phyloP scores from a whole-genome alignment of 92 coral and sea anemone species.

The Siderastrea siderea region DNA sequence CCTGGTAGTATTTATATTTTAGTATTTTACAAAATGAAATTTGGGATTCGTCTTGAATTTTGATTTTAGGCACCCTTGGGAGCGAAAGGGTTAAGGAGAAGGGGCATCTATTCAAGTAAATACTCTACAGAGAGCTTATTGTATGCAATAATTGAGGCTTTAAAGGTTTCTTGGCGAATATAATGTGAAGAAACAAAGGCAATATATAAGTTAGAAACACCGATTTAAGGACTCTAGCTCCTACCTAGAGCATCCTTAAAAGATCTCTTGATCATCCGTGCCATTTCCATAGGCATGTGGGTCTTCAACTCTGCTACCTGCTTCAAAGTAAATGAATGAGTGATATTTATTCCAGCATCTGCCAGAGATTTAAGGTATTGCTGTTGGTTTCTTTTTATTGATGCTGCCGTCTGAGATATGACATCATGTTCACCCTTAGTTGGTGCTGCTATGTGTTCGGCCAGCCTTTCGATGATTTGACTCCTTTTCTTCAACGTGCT shows the following conservation, averaged over 20 bases:
- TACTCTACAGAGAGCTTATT: background rate
- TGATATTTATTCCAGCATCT: conserved; percentile 26
- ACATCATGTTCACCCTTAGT: background rate
- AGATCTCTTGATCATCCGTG: conserved; percentile 45
- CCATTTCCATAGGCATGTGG: conserved; percentile 69
- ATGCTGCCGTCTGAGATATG: conserved; percentile 5
- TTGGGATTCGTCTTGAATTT: too few species aligned
- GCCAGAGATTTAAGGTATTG: conserved; percentile 24
- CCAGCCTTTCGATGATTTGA: too few species aligned
- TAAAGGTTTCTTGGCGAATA: conserved; percentile 1
- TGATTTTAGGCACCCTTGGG: too few species aligned
- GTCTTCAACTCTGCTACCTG: conserved; percentile 32
- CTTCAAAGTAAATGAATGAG: background rate
- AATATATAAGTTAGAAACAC: too few species aligned
- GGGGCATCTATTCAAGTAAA: too few species aligned
- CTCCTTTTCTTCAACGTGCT: too few species aligned
- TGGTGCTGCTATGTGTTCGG: too few species aligned
- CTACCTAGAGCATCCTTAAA: background rate
- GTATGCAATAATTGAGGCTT: background rate
- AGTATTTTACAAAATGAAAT: too few species aligned
- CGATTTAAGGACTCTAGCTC: too few species aligned
- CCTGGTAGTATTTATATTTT: too few species aligned
- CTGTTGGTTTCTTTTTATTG: conserved; percentile 17
- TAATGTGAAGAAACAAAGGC: too few species aligned
- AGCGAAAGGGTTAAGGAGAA: too few species aligned